Base-by-base conservation (phyloP, 2,797 vertebrate genomes). In the Podarcis lilfordi region DNA sequence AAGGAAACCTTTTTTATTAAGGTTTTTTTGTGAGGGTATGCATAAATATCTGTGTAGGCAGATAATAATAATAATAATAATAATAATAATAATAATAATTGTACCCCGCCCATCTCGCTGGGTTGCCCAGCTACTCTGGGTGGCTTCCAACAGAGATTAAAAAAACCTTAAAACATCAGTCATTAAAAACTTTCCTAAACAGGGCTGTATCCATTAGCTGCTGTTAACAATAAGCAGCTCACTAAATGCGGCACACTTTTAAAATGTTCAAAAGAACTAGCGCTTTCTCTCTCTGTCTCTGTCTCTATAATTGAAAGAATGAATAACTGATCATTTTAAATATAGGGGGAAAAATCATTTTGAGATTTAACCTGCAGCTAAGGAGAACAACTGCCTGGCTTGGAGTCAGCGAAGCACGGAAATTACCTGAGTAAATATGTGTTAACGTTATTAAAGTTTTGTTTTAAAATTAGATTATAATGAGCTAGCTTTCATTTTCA, bases 381-480 rank as follows among this genome's bases (percentile, higher is more conserved):
- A 19, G 86, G 37, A 84, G 83, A 80, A 23, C 23, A 78, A 59
- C 19, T 87, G 43, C 37, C 35, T 84, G 11, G n/a, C 21, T 23
- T 25, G 66, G 80, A 92, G 43, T 64, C 66, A 82, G 43, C 75
- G 59, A 89, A 91, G 84, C 23, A 23, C 11, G 43, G 1, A 9
- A 77, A 91, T 15, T 80, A 82, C 6, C 59, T 85, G 4, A 61
- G 89, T 72, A 37, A 84, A 88, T 50, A 32, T 59, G 77, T 64
- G 37, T 21, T 84, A 75, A 8, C 83, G 71, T 50, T 90, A 35
- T 77, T 89, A 90, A 86, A 8, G 17, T 74, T 89, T 88, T 37
- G n/a, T 75, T 85, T 81, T 35, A 80, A 80, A 71, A 85, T 68
- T 29, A 86, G 32, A 88, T 88, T 88, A 77, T 75, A 93, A 92